Percentiles rank a stretch among this genome's conserved stretches.
phyloP scores from a whole-genome alignment of 2,113 vertebrate genomes.

The Ceuthmochares aereus region DNA sequence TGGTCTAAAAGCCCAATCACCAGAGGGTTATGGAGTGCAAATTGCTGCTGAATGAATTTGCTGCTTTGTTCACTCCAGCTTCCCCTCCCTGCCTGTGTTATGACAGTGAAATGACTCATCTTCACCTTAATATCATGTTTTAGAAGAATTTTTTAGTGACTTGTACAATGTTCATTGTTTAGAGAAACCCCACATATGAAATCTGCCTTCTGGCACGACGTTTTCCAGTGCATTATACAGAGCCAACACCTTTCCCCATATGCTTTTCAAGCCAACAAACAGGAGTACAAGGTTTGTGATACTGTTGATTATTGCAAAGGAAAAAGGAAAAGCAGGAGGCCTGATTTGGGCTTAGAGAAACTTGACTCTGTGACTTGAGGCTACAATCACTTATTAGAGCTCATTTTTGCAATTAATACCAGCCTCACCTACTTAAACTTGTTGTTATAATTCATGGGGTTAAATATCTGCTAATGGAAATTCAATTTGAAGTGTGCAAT shows the following conservation, averaged over 20 bases:
- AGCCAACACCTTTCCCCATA: accelerated
- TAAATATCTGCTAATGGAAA: neutral
- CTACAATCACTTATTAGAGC: neutral
- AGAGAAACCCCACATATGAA: neutral
- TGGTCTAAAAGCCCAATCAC: conserved; percentile 21
- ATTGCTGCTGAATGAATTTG: conserved; percentile 17
- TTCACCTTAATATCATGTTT: neutral
- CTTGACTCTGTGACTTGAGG: neutral
- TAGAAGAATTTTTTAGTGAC: neutral
- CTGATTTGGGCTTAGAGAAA: neutral
- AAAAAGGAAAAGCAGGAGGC: neutral
- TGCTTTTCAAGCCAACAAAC: neutral
- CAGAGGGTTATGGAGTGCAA: neutral
- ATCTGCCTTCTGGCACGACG: neutral
- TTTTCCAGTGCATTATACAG: neutral
- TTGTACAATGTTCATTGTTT: neutral
- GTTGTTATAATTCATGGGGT: accelerated
- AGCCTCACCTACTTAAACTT: neutral
- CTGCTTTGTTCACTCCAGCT: neutral
- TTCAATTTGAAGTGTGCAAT: neutral
- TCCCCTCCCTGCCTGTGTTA: neutral
- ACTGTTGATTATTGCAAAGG: accelerated
- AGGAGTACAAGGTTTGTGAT: neutral
- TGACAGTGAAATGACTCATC: conserved; percentile 11
- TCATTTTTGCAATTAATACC: neutral